Evolutionary conservation across 2,888 invertebrate species (phyloP), one percentile per base, ranked within the genome.

Genomic region (Nomada ferruginata): DNA sequence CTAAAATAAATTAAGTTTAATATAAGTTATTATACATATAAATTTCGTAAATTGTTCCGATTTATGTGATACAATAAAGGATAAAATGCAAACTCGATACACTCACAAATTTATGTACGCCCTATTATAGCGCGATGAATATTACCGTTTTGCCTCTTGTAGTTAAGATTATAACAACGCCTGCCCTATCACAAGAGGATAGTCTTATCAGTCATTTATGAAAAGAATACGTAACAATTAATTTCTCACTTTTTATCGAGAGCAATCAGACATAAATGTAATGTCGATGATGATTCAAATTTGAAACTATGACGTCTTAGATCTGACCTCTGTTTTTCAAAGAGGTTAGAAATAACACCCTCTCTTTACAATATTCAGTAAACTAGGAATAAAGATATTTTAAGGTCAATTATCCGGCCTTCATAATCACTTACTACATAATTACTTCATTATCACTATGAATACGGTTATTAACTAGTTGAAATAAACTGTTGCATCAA

Each of bases 151-250:
- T 59, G 11, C 69, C 20, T n/a, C 36, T 29, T 18, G 20, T 65
- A 44, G 26, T 61, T 15, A 10, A 20, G 29, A 44, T 70, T 66
- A 20, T 36, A 42, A 15, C 9, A 15, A 13, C 52, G 11, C 4
- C 36, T 18, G 0, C 29, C 60, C 75, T 74, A 72, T 75, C 74
- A 7, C n/a, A 13, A 52, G 2, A 20, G 42, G 20, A 66, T 63
- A 63, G 57, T 75, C 64, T 82, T 83, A 82, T 82, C 83, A 29
- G 23, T 20, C 29, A 50, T 20, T 71, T 36, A 18, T 55, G 7
- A 55, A 2, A 13, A 47, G 63, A 47, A 83, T 42, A 66, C 47
- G 11, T n/a, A 47, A 5, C 18, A 64, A 69, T 69, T 68, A n/a
- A 50, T 13, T 29, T 47, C 36, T 26, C 20, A 11, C 23, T 55